Base-by-base conservation (phyloP, 2,888 invertebrate genomes). In the Lasioglossum malachurum region DNA sequence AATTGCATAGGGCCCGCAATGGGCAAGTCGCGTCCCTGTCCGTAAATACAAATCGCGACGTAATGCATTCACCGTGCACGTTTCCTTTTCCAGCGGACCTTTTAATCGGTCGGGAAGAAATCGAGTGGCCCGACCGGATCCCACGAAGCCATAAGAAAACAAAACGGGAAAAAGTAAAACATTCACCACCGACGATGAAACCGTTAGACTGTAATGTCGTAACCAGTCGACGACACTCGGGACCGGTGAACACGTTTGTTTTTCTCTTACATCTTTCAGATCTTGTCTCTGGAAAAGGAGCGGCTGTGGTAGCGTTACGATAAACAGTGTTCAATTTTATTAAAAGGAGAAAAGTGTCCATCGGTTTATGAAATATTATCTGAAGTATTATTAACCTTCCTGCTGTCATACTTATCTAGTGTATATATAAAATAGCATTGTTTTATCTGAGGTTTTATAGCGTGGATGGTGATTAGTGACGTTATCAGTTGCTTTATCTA, bases 51-150 rank as follows among this genome's bases (percentile, higher is more conserved):
- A 41, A 72, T 83, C 49, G 31, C 31, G 16, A 19, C 64, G 74
- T 82, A 76, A 83, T 73, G 31, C 81, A 73, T 76, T 83, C 64
- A 53, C 41, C 53, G 23, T 44, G 46, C 38, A 57, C 44, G 44
- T 83, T 78, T 84, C 75, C 69, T 84, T 82, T 82, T 74, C 31
- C 64, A 82, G 57, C 35, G 27, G 49, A n/a, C 38, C 41, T 74
- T 84, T 74, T 73, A 82, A 84, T 84, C 77, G 38, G 8, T 19
- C 53, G 35, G 38, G 74, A 82, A 72, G 75, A 82, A 82, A 38
- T 75, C 71, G 53, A 72, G 75, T 60, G 67, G 69, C 44, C 38
- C 44, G 72, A 81, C 75, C 82, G 83, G 83, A 75, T 83, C 38
- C 81, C 27, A 23, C 8, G 12, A 46, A 46, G 71, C 23, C n/a